Base-by-base conservation (phyloP, 1,140 invertebrate species). In the Drosophila sturtevanti region DNA sequence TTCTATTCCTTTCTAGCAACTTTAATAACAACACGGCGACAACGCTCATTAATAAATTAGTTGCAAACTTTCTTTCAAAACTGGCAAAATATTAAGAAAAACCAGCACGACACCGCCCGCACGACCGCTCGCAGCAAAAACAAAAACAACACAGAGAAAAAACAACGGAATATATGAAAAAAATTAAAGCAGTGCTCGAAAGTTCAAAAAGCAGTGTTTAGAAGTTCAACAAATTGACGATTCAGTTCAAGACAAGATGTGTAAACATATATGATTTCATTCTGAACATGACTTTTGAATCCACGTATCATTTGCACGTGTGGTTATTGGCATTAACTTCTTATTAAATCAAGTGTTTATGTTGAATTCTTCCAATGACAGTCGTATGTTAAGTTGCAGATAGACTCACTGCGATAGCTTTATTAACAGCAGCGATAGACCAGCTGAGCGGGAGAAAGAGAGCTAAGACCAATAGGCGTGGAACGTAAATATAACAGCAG, bases 381-480 rank as follows among this genome's bases (percentile, higher is more conserved):
- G 5, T 6, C 27, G 7, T 31, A 4, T 31, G 22, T 31, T 6
- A 31, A 31, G 27, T 4, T 31, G 6, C 27, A 31, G 27, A 31
- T 6, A 6, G 27, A 31, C 27, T 59, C 0, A 54, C 77, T 77
- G 81, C 76, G 75, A 87, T 31, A 31, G 27, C 27, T 31, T 31
- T 31, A 89, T 84, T 85, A 1, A 62, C 55, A 56, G 37, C 67
- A 79, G 41, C 73, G 71, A 66, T 66, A 78, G 70, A 27, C 14
- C 68, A 76, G 76, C 55, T 76, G 69, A 69, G 73, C 67, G 70
- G 27, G 56, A 18, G 38, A n/a, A 2, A 16, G 63, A 52, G 38
- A 51, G 68, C 65, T 4, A 31, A 6, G 6, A 31, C 64, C 64
- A 70, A 67, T 21, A 60, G 56, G 34, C 68, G 76, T 87, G 84